phyloP scores from a whole-genome alignment of 2,113 vertebrate species.

The Craseonycteris thonglongyai region DNA sequence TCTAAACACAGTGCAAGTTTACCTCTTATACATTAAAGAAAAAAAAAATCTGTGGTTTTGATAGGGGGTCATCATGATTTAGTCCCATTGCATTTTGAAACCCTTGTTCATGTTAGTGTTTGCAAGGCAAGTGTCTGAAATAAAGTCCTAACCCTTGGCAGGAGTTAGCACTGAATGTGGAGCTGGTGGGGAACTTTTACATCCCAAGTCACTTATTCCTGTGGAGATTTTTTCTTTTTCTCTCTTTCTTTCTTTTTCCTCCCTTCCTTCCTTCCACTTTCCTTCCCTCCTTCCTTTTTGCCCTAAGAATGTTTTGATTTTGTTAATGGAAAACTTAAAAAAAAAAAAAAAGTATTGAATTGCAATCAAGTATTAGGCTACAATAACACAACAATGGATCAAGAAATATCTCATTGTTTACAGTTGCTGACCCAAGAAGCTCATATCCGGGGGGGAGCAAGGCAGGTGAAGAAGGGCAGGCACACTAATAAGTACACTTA shows the following conservation, averaged over 20 bases:
- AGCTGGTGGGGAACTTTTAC: not conserved
- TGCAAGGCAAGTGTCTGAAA: not conserved
- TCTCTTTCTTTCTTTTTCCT: too few relatives aligned
- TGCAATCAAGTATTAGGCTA: not conserved
- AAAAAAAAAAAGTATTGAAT: not conserved
- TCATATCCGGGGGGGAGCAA: too few relatives aligned
- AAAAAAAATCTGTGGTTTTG: not conserved
- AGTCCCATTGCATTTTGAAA: not conserved
- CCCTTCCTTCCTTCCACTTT: too few relatives aligned
- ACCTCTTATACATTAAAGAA: not conserved
- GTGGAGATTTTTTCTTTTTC: not conserved
- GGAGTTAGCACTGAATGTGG: not conserved
- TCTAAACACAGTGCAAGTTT: not conserved
- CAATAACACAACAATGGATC: not conserved
- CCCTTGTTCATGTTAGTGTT: not conserved
- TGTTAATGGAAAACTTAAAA: not conserved
- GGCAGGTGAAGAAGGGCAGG: not conserved
- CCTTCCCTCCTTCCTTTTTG: too few relatives aligned
- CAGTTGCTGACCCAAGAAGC: not conserved
- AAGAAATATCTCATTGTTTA: not conserved
- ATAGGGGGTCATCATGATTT: not conserved
- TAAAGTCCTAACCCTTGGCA: not conserved
- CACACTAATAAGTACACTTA: not conserved
- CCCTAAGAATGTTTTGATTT: not conserved
- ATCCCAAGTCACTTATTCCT: not conserved